Evolutionary conservation across 1,140 invertebrate genomes (phyloP), one percentile per base, ranked within the genome.

Genomic region (Probaryconus sp.): DNA sequence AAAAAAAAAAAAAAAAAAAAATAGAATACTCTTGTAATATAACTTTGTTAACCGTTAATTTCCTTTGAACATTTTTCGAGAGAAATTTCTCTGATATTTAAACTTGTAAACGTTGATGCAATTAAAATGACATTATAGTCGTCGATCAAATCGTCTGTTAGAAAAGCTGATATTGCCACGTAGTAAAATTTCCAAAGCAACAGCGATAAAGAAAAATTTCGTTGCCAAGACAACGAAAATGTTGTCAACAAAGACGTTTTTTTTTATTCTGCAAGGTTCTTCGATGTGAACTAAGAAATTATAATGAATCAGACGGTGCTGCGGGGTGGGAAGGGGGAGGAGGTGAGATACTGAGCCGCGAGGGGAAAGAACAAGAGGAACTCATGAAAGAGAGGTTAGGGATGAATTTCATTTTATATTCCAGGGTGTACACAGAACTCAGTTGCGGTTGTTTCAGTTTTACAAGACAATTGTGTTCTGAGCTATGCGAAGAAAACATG

Each of bases 391-490:
- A 56, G 56, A 58, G 71, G 63, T 68, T 63, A 63, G 61, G 43
- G 58, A 71, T 67, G 64, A 53, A 74, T 72, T n/a, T 79, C 70
- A 65, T 70, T 79, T 78, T 74, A 79, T 74, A 75, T 76, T 78
- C 71, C 68, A 74, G 58, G 55, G 38, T 68, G 56, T 40, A 69
- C 53, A 45, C 48, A 60, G 56, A 74, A 75, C 64, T 37, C 42
- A 35, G 51, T 45, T 69, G 71, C 37, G 58, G 50, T 53, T 45
- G 71, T 64, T 74, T 74, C 45, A 64, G 48, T 64, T 69, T 75
- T 60, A 64, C 47, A 63, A 68, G 56, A 45, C 40, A 58, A 75
- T 64, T 51, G 64, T 58, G 53, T 14, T 4, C 50, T 31, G 38
- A 18, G 26, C 42, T 33, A 33, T 35, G 43, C 7, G 18, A 33